Evolutionary conservation across 2,888 invertebrate genomes (phyloP), one percentile per base, ranked within the genome.

Genomic region (Gnatocerus cornutus): DNA sequence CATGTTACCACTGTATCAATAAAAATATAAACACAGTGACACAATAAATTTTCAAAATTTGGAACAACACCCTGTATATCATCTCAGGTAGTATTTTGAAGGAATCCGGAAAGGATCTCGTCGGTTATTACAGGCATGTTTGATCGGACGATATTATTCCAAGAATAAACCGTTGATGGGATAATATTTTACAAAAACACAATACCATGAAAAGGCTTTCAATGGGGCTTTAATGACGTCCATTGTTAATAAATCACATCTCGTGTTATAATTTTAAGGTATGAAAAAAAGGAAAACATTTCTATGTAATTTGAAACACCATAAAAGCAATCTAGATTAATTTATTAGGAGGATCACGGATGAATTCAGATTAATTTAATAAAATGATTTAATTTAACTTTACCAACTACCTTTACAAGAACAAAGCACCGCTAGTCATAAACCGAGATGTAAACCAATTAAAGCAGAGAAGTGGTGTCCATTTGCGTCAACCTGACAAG

Each of bases 101-200:
- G 43, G 56, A 56, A 56, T 56, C 56, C 56, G 56, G 56, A 12
- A 37, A 50, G 61, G 41, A 16, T 29, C 48, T 12, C 27, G 1
- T n/a, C 3, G 6, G 43, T 46, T 46, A 46, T 46, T 46, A 46
- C n/a, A 13, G 5, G 1, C 4, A 4, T 8, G 46, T 46, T 46
- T 21, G 46, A 46, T 46, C 46, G 13, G 3, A 7, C 46, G 46
- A 46, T 46, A 14, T 46, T 46, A 46, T 46, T 46, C 46, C 46
- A n/a, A 46, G 46, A 46, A 46, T 6, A 46, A 16, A 16, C 16
- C 46, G 6, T 21, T 13, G 14, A 14, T 46, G 12, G n/a, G 13
- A 13, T 46, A 16, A 46, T 13, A n/a, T 43, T 46, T 13, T 41
- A 13, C 41, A n/a, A 41, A 13, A 41, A 21, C 46, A 16, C 16